These are phyloP conservation scores for Caenorhabditis brenneri DNA, from an alignment of 1,140 invertebrate species.

Conservation along the genomic window DNA sequence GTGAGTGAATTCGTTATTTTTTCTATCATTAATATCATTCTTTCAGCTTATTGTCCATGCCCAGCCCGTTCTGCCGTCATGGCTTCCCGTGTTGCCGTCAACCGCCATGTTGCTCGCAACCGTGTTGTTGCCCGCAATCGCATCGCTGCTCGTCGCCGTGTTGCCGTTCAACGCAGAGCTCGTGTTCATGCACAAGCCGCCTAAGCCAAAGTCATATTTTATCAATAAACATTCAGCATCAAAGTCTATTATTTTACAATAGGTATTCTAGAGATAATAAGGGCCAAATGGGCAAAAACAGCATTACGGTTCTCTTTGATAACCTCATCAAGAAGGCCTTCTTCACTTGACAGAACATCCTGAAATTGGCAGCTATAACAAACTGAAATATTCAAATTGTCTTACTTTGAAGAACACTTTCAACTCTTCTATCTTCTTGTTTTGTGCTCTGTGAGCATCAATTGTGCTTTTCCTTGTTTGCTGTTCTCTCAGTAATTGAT, in stretches of 20 bases:
- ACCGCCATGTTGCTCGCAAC: constrained; percentile 31
- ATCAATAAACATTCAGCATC: constrained; percentile 9
- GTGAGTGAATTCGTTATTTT: not conserved
- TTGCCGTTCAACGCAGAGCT: constrained; percentile 24
- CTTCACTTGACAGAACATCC: constrained; percentile 22
- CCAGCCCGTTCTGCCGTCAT: constrained; percentile 44
- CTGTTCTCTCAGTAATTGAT: constrained; percentile 13
- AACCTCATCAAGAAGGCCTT: constrained; percentile 9
- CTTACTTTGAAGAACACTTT: constrained; percentile 20
- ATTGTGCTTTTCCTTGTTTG: constrained; percentile 2
- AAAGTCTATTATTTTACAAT: constrained; percentile 9
- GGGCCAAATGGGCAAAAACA: constrained; percentile 17
- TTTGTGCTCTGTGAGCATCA: not conserved
- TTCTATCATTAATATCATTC: not conserved
- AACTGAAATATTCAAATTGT: not conserved
- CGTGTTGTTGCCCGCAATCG: constrained; percentile 15
- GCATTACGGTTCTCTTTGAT: constrained; percentile 37
- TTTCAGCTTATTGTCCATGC: constrained; percentile 46
- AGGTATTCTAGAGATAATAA: constrained; percentile 20
- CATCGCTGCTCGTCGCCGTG: constrained; percentile 15
- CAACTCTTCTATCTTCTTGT: constrained; percentile 29
- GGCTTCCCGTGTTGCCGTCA: constrained; percentile 28
- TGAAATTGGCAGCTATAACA: not conserved
- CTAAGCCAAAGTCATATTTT: not conserved
- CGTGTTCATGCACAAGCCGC: constrained; percentile 3